phyloP scores from a whole-genome alignment of 2,797 vertebrate genomes.

The Sebastes nivosus region DNA sequence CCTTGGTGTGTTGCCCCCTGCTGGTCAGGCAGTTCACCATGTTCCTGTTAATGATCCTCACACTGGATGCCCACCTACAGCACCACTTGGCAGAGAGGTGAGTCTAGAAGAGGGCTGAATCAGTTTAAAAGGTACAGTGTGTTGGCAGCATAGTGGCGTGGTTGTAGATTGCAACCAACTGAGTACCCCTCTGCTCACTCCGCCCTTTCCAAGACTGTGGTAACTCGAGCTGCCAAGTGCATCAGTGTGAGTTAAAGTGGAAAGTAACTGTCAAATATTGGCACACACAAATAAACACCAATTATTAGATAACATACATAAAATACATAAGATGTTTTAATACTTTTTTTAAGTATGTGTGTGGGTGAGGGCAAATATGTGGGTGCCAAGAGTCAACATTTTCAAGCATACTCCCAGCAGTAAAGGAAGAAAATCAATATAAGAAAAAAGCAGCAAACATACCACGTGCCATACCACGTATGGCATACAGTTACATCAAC shows the following conservation, averaged over 20 bases:
- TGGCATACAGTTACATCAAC: conserved; percentile 14
- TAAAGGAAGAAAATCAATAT: conserved; percentile 50
- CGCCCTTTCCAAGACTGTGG: no score
- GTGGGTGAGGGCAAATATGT: conserved; percentile 35
- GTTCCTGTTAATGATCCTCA: conserved; percentile 82
- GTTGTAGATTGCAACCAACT: no score
- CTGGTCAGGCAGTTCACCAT: conserved; percentile 85
- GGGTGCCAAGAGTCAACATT: conserved; percentile 22
- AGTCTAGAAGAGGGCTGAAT: conserved; percentile 27
- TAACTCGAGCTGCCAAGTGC: no score
- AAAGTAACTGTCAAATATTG: not conserved
- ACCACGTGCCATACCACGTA: conserved; percentile 5
- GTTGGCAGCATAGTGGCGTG: no score
- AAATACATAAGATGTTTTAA: not conserved
- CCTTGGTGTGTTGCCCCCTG: conserved; percentile 82
- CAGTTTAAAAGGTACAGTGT: not conserved
- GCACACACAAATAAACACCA: not conserved
- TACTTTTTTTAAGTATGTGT: not conserved
- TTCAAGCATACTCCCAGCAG: conserved; percentile 20
- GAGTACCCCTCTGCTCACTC: no score
- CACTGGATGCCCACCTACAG: conserved; percentile 80
- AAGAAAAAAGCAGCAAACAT: conserved; percentile 8
- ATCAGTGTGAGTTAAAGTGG: not conserved
- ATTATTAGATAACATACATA: not conserved
- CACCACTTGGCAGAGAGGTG: conserved; percentile 76